Percentiles rank a stretch among this genome's conserved stretches.
Conservation (phyloP, 2,797 vertebrate genomes). For the Tenualosa thibaudeaui region DNA sequence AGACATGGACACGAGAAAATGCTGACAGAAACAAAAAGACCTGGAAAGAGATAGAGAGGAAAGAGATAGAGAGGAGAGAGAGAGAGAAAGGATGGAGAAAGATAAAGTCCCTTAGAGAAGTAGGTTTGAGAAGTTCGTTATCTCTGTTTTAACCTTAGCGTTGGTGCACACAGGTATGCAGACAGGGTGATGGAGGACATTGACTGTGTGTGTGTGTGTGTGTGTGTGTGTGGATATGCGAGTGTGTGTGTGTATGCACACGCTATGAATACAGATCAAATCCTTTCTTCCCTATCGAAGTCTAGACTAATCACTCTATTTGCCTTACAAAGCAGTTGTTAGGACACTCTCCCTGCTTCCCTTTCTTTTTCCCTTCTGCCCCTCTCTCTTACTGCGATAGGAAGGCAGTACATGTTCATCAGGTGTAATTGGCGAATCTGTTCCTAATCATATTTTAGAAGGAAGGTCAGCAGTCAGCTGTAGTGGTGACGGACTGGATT, state of each 20-base stretch:
- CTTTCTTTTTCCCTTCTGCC: background rate
- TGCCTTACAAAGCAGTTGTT: slow-evolving; percentile 33
- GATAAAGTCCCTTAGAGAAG: slow-evolving; percentile 74
- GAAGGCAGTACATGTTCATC: background rate
- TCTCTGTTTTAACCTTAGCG: slow-evolving; percentile 77
- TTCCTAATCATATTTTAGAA: background rate
- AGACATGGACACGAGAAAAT: background rate
- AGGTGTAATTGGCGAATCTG: background rate
- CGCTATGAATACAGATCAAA: slow-evolving; percentile 44
- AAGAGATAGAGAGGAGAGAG: background rate
- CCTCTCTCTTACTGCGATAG: background rate
- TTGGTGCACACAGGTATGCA: slow-evolving; percentile 45
- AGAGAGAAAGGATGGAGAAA: slow-evolving; percentile 46
- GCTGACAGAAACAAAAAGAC: background rate
- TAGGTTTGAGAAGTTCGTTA: slow-evolving; percentile 67
- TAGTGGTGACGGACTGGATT: background rate
- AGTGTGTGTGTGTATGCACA: slow-evolving; percentile 27
- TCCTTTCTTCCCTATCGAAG: slow-evolving; percentile 22
- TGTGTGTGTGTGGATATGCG: background rate
- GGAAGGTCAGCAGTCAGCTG: background rate
- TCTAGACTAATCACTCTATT: slow-evolving; percentile 32
- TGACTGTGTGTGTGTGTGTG: slow-evolving; percentile 38
- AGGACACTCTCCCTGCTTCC: background rate
- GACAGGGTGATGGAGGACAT: slow-evolving; percentile 53
- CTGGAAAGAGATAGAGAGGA: background rate